Evolutionary conservation across 2,113 vertebrate species (phyloP), one percentile per base, ranked within the genome.

Genomic region (Toxotes chatareus): DNA sequence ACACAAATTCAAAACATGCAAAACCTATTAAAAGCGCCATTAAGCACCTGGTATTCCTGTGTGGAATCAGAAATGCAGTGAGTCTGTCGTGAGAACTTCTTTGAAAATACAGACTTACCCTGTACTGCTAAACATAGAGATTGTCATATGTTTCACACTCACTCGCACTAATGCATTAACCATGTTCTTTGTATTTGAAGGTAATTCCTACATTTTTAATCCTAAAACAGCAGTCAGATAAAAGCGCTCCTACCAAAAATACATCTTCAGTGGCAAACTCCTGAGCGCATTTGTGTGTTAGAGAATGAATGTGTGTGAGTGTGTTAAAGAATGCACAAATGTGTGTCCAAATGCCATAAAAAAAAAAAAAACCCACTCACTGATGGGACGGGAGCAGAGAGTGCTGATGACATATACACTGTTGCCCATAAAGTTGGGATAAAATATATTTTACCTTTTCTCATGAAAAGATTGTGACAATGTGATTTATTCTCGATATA

Each of bases 161-260:
- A 4, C 75, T 71, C 27, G 47, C 67, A 62, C 85, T 92, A 92
- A 93, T 93, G 92, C 90, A 88, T 75, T 87, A 92, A 82, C 86
- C 85, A 84, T 93, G 92, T 93, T 89, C 86, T 85, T 78, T 76
- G 79, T 76, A 86, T 92, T 77, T 73, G 7, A 79, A 71, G 76
- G 61, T 89, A 80, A 82, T 84, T 86, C 77, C 42, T 89, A 73
- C 85, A 90, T 89, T 84, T 88, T 85, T 91, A 83, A 88, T 85
- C 65, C n/a, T 12, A 57, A 82, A 87, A 80, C 47, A 83, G 19
- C 66, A 51, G 70, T 61, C 17, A 34, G 70, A 82, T 82, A 65
- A 74, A 83, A 79, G 79, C 19, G 2, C 66, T 68, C 72, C 21
- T 51, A 56, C 56, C 64, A 51, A 79, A 83, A 79, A 75, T 65